Conservation (phyloP, 1,140 invertebrate species). For the Cataglyphis hispanica region DNA sequence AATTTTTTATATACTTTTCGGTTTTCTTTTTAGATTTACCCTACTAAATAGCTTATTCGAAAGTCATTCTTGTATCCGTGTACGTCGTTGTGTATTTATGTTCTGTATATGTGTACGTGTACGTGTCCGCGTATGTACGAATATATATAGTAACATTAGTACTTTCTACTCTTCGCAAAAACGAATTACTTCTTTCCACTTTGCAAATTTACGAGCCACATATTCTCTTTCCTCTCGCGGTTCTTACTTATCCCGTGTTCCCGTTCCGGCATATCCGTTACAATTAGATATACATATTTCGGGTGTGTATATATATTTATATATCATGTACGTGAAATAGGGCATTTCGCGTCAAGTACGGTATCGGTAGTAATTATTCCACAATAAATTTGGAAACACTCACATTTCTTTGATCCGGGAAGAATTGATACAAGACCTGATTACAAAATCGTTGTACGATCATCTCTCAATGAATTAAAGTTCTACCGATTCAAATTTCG, state of each 20-base stretch:
- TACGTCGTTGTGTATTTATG: not conserved
- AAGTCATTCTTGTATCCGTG: slow-evolving; percentile 70
- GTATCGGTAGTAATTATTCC: slow-evolving; percentile 32
- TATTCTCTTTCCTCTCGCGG: slow-evolving; percentile 59
- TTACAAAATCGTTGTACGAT: not conserved
- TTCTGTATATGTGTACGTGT: slow-evolving; percentile 2
- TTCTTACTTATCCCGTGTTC: slow-evolving; percentile 32
- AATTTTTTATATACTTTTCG: slow-evolving; percentile 61
- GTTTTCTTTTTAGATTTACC: slow-evolving; percentile 59
- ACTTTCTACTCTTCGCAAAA: slow-evolving; percentile 69
- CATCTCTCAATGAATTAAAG: not conserved
- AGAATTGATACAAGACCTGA: not conserved
- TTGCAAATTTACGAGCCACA: slow-evolving; percentile 68
- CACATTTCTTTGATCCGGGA: not conserved
- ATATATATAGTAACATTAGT: slow-evolving; percentile 65
- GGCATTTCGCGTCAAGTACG: slow-evolving; percentile 39
- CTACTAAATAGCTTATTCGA: slow-evolving; percentile 75
- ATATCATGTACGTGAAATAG: slow-evolving; percentile 55
- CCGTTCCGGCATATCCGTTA: slow-evolving; percentile 16
- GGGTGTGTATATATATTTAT: slow-evolving; percentile 64
- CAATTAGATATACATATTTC: slow-evolving; percentile 37
- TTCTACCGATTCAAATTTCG: not conserved
- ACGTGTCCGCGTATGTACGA: slow-evolving; percentile 6
- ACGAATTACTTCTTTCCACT: slow-evolving; percentile 67
- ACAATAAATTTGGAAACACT: slow-evolving; percentile 9